Percentiles rank a stretch among this genome's conserved stretches.
phyloP scores from a whole-genome alignment of 2,797 vertebrate species.

The Poeciliopsis turneri region DNA sequence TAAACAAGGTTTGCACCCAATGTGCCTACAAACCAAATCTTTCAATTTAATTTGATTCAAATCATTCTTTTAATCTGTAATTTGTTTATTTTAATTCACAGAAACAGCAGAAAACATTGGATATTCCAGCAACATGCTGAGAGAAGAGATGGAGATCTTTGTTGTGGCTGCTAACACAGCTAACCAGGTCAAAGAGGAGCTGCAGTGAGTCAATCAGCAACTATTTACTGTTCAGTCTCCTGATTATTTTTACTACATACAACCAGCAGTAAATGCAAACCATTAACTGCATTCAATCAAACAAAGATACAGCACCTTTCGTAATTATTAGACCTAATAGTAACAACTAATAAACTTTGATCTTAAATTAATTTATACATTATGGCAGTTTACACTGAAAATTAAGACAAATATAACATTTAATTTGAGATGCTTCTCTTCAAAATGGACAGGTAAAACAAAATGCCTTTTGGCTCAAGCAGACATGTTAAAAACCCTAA shows the following conservation, averaged over 20 bases:
- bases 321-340: too few relatives aligned
- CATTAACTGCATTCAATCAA: background rate
- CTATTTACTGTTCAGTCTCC: background rate
- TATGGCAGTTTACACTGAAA: background rate
- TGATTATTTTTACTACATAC: background rate
- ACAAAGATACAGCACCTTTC: background rate
- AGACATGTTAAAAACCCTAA: background rate
- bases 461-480: background rate
- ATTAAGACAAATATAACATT: background rate
- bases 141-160: slow-evolving; percentile 91
- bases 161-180: slow-evolving; percentile 80
- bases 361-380: background rate
- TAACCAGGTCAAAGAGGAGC: slow-evolving; percentile 82
- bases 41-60: background rate
- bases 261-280: background rate
- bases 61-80: background rate
- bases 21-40: background rate
- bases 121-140: slow-evolving; percentile 92
- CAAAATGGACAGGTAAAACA: background rate
- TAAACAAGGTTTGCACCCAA: slow-evolving; percentile 86
- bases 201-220: slow-evolving; percentile 79
- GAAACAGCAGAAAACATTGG: slow-evolving; percentile 95
- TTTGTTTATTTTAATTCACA: slow-evolving; percentile 72
- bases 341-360: background rate
- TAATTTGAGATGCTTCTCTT: background rate